A percentile compares a stretch with the other conserved stretches of the same genome.
Conservation (phyloP, 2,888 invertebrate genomes). For the Tanypteryx hageni region DNA sequence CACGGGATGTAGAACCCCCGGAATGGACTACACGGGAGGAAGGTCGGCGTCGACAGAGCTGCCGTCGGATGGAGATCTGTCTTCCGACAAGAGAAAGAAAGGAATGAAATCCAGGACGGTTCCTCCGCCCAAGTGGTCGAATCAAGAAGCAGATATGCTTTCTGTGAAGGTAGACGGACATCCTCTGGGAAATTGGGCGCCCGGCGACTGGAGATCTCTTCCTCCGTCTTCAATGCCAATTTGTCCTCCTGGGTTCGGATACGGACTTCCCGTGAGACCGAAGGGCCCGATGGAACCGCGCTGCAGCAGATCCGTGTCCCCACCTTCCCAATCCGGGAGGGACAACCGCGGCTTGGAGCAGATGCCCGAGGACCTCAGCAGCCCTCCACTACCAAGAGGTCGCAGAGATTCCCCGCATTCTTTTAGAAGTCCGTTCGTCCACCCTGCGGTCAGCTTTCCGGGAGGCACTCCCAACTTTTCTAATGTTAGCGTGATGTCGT, state of each 20-base stretch:
- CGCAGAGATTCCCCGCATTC: conserved; percentile 52
- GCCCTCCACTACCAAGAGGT: conserved; percentile 30
- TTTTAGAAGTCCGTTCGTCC: conserved; percentile 45
- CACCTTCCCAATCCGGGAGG: conserved; percentile 21
- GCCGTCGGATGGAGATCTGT: background rate
- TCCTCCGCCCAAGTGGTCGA: conserved; percentile 46
- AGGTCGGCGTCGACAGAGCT: conserved; percentile 11
- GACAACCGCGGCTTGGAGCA: conserved; percentile 20
- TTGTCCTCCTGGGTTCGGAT: conserved; percentile 16
- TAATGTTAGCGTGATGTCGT: conserved; percentile 34
- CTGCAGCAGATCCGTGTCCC: conserved; percentile 43
- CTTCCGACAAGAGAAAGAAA: conserved; percentile 41
- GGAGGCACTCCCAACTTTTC: conserved; percentile 38
- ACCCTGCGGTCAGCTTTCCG: conserved; percentile 45
- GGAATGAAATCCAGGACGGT: conserved; percentile 2
- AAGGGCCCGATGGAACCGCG: conserved; percentile 50
- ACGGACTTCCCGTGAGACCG: conserved; percentile 16
- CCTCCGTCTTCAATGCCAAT: conserved; percentile 29
- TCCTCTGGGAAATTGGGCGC: conserved; percentile 46
- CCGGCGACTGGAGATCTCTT: conserved; percentile 41
- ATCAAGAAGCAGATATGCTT: conserved; percentile 47
- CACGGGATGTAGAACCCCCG: background rate
- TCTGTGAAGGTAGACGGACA: conserved; percentile 41
- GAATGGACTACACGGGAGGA: background rate
- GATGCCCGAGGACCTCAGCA: conserved; percentile 56